These are phyloP conservation scores for Acanthornis magna DNA, from an alignment of 2,797 vertebrate species.

Conservation along the genomic window DNA sequence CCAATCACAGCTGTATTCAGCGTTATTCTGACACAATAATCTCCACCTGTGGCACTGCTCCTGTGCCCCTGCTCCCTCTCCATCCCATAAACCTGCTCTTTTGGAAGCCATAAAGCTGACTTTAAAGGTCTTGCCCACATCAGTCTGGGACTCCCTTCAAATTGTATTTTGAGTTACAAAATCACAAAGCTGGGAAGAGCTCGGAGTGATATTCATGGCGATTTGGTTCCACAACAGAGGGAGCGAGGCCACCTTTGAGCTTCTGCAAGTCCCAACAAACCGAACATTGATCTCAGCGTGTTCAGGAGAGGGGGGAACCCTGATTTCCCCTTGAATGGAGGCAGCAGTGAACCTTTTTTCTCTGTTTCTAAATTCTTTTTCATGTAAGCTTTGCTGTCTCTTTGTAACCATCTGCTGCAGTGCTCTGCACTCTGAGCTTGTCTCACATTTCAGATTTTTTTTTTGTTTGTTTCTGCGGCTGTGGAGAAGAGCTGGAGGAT, in stretches of 20 bases:
- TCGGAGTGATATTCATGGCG: neutral
- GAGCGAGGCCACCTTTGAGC: neutral
- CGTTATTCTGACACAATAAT: neutral
- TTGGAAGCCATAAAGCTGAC: neutral
- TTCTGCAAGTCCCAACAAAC: neutral
- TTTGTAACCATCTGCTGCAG: conserved; percentile 37
- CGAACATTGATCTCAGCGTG: neutral
- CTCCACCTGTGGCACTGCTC: neutral
- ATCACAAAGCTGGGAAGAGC: neutral
- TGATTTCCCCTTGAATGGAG: neutral
- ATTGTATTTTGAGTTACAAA: neutral
- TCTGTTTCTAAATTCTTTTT: conserved; percentile 45
- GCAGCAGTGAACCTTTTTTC: conserved; percentile 16
- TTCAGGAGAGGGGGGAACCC: neutral
- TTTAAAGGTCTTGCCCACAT: neutral
- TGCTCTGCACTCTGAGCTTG: conserved; percentile 6
- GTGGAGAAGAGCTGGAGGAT: neutral
- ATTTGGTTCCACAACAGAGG: neutral
- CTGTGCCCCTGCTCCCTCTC: too few relatives aligned
- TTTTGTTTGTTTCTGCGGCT: neutral
- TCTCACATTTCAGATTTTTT: neutral
- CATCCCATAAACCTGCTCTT: neutral
- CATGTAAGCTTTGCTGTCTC: conserved; percentile 14
- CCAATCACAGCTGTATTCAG: neutral
- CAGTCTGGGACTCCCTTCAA: neutral